Percentiles rank a stretch among this genome's conserved stretches.
These are phyloP conservation scores for Catocala sponsa DNA, from an alignment of 2,888 invertebrate genomes.

Conservation along the genomic window DNA sequence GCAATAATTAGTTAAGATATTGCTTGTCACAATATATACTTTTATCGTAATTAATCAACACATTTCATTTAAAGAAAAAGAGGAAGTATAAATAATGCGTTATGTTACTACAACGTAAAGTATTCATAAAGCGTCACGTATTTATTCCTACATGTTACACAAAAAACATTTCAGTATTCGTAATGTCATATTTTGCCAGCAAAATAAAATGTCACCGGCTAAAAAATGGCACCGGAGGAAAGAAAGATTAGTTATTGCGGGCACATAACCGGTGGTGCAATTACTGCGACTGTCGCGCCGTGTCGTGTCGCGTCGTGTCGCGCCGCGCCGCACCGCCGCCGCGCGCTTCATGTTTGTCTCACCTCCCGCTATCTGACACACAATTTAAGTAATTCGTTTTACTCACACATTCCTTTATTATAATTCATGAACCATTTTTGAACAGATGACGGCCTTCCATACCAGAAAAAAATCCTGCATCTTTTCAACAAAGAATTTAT, in stretches of 20 bases:
- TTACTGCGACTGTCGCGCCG: conserved; percentile 58
- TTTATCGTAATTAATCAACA: no score
- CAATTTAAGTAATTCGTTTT: conserved; percentile 51
- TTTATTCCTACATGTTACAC: conserved; percentile 4
- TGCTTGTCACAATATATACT: no score
- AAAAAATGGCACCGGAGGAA: conserved; percentile 68
- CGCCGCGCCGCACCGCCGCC: conserved; percentile 19
- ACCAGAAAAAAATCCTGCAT: conserved; percentile 60
- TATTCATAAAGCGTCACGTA: no score
- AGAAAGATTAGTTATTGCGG: conserved; percentile 73
- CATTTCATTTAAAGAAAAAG: no score
- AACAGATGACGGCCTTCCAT: conserved; percentile 39
- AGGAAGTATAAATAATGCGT: no score
- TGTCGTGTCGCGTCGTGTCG: conserved; percentile 9
- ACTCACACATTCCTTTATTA: conserved; percentile 42
- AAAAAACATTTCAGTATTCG: conserved; percentile 44
- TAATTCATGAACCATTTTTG: conserved; percentile 42
- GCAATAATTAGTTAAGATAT: no score
- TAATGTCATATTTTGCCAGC: conserved; percentile 64
- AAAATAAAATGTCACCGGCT: conserved; percentile 75
- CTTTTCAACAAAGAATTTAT: conserved; percentile 59
- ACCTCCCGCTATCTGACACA: conserved; percentile 46
- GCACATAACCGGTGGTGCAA: conserved; percentile 63
- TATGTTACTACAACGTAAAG: no score
- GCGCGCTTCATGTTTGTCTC: conserved; percentile 33